Conservation (phyloP, 2,113 vertebrate species). For the human (Homo sapiens) region DNA sequence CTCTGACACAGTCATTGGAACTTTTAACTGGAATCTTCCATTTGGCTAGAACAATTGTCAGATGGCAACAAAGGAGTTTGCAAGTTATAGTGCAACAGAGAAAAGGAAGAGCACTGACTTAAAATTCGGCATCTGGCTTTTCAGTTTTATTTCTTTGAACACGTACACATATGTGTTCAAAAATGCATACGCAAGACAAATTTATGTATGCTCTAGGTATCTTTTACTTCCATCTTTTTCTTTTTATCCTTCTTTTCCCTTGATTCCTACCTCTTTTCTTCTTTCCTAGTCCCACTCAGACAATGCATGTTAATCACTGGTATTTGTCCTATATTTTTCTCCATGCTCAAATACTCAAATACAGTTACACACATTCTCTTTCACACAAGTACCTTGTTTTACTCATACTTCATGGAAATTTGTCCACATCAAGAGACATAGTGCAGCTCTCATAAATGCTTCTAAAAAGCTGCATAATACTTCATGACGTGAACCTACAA, state of each 20-base stretch:
- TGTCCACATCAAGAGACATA: background rate
- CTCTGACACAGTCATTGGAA: background rate
- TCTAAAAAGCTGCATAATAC: background rate
- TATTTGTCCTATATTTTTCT: background rate
- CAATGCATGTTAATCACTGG: background rate
- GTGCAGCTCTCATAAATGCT: background rate
- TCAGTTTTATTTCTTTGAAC: background rate
- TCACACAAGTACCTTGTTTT: background rate
- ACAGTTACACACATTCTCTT: background rate
- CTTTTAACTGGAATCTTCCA: background rate
- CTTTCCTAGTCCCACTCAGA: background rate
- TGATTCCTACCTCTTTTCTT: background rate
- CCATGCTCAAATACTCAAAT: background rate
- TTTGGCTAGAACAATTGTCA: background rate
- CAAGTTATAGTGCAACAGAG: background rate
- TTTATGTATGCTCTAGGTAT: background rate
- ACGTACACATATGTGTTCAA: background rate
- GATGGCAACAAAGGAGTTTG: background rate
- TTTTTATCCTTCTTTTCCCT: background rate
- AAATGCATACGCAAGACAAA: background rate
- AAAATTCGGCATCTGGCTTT: background rate
- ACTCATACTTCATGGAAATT: background rate
- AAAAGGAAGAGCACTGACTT: background rate
- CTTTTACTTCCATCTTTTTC: background rate
- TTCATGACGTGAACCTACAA: background rate